Evolutionary conservation across 2,888 invertebrate species (phyloP), one percentile per base, ranked within the genome.

Genomic region (Drosophila monieri): DNA sequence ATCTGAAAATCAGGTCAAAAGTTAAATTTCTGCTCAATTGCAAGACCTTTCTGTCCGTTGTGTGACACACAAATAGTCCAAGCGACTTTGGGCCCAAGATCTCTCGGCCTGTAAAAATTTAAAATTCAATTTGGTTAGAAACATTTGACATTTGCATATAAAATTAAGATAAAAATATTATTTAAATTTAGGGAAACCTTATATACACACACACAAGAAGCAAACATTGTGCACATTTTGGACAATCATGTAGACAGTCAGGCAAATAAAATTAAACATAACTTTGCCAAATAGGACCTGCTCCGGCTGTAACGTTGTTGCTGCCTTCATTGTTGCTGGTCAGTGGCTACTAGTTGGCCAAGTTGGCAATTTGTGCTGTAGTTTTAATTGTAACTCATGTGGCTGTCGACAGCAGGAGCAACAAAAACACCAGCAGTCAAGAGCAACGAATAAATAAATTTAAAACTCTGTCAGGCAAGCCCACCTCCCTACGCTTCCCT

Each of bases 331-430:
- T 58, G 70, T 18, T 52, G 41, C 35, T 52, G 55, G 66, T 15
- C 56, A 53, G 59, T 58, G 47, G 56, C 57, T 58, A 23, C 27
- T 55, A 69, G 54, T 77, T 70, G 74, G 48, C 64, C 69, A 56
- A 60, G 15, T 65, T 74, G 62, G 58, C 85, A 76, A 72, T 75
- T 75, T 75, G 57, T 70, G 62, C 76, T 71, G 57, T 75, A 80
- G 68, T 85, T 85, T 80, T 84, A 86, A 83, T 86, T 85, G 74
- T 74, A 74, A 69, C 81, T 78, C 77, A 77, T 74, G 78, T 75
- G 76, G 83, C 68, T 74, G 73, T 68, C 77, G 53, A 44, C 52
- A 52, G 64, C 35, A 51, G 35, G 3, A 43, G 55, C 14, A 21
- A 32, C 44, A 47, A 35, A 32, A 30, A 41, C 32, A 57, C 35